These are phyloP conservation scores for Serripes groenlandicus DNA, from an alignment of 2,888 invertebrate species.

Conservation along the genomic window DNA sequence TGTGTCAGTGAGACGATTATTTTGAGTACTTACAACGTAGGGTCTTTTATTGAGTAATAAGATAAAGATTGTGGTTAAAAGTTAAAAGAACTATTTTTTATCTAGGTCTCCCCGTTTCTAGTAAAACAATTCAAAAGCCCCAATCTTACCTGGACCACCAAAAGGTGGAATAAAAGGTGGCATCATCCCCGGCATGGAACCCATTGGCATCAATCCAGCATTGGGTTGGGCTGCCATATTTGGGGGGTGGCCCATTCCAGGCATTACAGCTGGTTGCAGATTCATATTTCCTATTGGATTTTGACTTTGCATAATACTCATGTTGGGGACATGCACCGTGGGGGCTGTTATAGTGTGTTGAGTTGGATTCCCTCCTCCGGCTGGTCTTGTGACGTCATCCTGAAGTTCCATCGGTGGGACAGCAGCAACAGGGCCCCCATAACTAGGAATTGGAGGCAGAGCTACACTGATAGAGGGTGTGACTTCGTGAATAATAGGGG, in stretches of 20 bases:
- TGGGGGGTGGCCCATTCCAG: slow-evolving; percentile 7
- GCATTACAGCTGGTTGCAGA: slow-evolving; percentile 11
- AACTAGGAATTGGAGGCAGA: neutral
- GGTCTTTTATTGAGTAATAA: too few relatives aligned
- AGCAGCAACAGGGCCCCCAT: neutral
- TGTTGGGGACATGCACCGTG: neutral
- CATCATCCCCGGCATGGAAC: slow-evolving; percentile 47
- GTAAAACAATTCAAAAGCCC: too few relatives aligned
- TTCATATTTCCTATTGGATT: slow-evolving; percentile 1
- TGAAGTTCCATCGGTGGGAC: neutral
- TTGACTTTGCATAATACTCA: neutral
- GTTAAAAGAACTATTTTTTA: too few relatives aligned
- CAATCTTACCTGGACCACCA: slow-evolving; percentile 54
- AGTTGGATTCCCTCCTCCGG: neutral
- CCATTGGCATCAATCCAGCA: slow-evolving; percentile 28
- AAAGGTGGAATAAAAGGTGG: slow-evolving; percentile 55
- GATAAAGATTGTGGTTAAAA: too few relatives aligned
- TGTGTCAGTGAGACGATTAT: too few relatives aligned
- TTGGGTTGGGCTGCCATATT: slow-evolving; percentile 5
- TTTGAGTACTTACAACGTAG: too few relatives aligned
- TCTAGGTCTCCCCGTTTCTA: too few relatives aligned
- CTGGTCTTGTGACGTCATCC: neutral
- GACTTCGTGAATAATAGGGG: neutral
- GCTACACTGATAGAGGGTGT: slow-evolving; percentile 17
- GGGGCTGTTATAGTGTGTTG: neutral